Evolutionary conservation across 1,140 invertebrate species (phyloP).

Genomic region (Steinernema feltiae): DNA sequence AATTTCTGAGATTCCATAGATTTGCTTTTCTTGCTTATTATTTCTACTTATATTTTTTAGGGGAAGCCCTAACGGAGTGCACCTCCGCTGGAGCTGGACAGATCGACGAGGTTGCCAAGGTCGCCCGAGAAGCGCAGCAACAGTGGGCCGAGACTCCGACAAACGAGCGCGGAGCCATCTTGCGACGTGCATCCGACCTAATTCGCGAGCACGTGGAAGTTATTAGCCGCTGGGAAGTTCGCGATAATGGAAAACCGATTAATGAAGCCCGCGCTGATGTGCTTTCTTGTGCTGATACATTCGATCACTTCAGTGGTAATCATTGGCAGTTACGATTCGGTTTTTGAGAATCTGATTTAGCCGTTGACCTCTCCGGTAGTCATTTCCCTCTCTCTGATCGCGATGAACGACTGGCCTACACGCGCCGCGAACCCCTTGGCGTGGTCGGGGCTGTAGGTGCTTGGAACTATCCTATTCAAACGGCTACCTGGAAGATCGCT

Average conservation of each 20-base stretch:
- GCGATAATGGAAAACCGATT: constrained; percentile 56
- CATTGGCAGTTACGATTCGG: background rate
- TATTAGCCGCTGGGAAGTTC: constrained; percentile 48
- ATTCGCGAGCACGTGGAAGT: constrained; percentile 49
- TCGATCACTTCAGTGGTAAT: constrained; percentile 41
- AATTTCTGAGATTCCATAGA: no score
- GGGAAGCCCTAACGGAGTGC: constrained; percentile 28
- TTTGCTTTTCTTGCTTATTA: no score
- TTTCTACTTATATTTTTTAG: constrained; percentile 15
- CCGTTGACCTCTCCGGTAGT: constrained; percentile 38
- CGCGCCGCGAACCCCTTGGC: constrained; percentile 62
- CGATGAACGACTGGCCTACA: constrained; percentile 46
- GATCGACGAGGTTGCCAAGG: constrained; percentile 28
- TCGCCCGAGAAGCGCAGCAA: constrained; percentile 37
- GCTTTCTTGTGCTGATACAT: constrained; percentile 55
- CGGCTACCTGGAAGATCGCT: constrained; percentile 61
- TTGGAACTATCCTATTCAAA: constrained; percentile 66
- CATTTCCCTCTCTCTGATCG: constrained; percentile 40
- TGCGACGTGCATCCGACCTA: constrained; percentile 12
- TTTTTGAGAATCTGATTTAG: constrained; percentile 24
- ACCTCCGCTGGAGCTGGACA: constrained; percentile 24
- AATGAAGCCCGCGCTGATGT: constrained; percentile 49
- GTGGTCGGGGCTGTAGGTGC: constrained; percentile 61
- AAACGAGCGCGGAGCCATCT: constrained; percentile 29
- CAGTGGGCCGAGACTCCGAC: constrained; percentile 32